Percentiles rank a stretch among this genome's conserved stretches.
Evolutionary conservation across 2,113 vertebrate species (phyloP).

Genomic region (Neotragus moschatus): DNA sequence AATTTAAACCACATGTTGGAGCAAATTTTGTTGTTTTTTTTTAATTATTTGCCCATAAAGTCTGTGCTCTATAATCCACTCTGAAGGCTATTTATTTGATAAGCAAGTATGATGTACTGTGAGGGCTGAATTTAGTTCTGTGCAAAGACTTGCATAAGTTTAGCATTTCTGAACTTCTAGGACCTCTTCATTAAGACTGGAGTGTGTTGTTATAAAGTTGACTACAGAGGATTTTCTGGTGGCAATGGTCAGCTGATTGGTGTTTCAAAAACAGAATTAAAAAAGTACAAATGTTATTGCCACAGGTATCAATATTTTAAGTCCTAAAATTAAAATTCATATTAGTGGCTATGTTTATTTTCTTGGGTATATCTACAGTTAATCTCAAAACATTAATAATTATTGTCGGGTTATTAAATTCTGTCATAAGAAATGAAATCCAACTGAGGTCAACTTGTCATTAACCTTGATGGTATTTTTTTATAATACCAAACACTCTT

Average conservation of each 20-base stretch:
- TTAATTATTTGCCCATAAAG: neutral
- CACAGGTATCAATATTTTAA: conserved; percentile 40
- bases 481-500: conserved; percentile 35
- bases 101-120: neutral
- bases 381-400: conserved; percentile 22
- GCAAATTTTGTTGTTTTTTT: neutral
- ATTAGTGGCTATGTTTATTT: neutral
- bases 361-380: neutral
- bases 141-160: neutral
- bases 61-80: neutral
- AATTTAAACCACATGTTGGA: neutral
- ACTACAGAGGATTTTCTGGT: neutral
- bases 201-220: neutral
- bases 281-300: neutral
- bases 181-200: neutral
- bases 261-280: neutral
- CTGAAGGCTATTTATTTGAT: neutral
- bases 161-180: neutral
- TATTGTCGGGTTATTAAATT: neutral
- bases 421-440: conserved; percentile 37
- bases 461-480: conserved; percentile 58
- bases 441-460: conserved; percentile 43
- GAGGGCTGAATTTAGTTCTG: neutral
- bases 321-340: neutral
- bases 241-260: neutral